Base-by-base conservation (phyloP, 1,140 invertebrate genomes). In the Ceratina australensis region DNA sequence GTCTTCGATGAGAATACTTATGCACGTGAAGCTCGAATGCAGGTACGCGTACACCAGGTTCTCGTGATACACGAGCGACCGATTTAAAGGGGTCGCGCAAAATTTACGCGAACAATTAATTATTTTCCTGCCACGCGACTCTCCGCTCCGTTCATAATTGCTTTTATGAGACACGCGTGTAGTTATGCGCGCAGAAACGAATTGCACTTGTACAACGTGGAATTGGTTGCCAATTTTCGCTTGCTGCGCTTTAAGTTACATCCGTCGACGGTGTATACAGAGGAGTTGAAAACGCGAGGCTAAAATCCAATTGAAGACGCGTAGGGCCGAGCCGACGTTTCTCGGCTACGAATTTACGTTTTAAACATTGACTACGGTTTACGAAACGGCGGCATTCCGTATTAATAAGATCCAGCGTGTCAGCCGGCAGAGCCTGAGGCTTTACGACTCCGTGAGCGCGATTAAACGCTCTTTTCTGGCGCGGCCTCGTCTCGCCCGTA, bases 381-480 rank as follows among this genome's bases (percentile, higher is more conserved):
- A 79, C 71, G 77, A 83, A 69, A 65, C 56, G 67, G 49, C 42
- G 56, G 71, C 66, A 83, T 83, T 83, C 81, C 77, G 71, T 83
- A 83, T 83, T 83, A 83, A 83, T 83, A 73, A 60, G 67, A 73
- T 79, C 65, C 56, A 60, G 72, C 66, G 80, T 68, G 75, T 28
- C 57, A 56, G 65, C 66, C 16, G 42, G 49, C 33, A 22, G 52
- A n/a, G 50, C 66, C 10, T 10, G 33, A 33, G n/a, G 81, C 69
- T 82, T 82, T 79, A 83, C 80, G 71, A 61, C 74, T 77, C 68
- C 74, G 68, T 71, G 65, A 50, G 47, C 57, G 57, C 74, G 74
- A 77, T 71, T 77, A 77, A 77, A 71, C 74, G 66, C 57, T 71
- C 74, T 77, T 71, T 77, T 77, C 74, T 22, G 49, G 56, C 28